A percentile compares a stretch with the other conserved stretches of the same genome.
phyloP scores from a whole-genome alignment of 2,888 invertebrate genomes.

The Dicycla oo region DNA sequence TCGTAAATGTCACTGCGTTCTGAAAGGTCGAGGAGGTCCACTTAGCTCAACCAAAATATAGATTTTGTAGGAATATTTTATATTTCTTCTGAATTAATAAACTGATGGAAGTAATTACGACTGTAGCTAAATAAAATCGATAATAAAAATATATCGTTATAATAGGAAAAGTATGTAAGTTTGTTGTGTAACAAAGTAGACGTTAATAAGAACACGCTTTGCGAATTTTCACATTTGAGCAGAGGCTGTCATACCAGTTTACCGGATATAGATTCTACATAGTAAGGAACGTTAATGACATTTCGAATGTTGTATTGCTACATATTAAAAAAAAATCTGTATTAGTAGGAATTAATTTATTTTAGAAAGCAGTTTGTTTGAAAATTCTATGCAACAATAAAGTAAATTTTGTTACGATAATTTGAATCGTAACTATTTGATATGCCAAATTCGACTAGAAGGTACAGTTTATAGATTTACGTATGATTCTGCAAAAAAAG shows the following conservation, averaged over 20 bases:
- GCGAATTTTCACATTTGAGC: too few species aligned
- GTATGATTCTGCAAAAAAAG: too few species aligned
- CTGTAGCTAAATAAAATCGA: background rate
- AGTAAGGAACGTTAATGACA: slow-evolving; percentile 31
- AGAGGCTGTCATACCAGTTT: too few species aligned
- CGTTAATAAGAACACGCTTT: background rate
- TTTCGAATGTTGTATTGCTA: slow-evolving; percentile 18
- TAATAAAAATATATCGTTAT: background rate
- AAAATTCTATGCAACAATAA: background rate
- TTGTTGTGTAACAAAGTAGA: background rate
- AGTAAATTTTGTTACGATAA: background rate
- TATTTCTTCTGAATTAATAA: background rate
- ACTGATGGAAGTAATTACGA: background rate
- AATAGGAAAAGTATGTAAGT: background rate
- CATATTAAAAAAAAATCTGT: background rate
- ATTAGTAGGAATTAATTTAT: background rate
- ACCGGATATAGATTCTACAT: slow-evolving; percentile 7
- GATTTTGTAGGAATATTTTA: background rate
- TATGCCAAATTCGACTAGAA: too few species aligned
- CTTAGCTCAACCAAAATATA: background rate
- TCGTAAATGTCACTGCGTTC: slow-evolving; percentile 39
- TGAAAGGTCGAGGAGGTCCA: slow-evolving; percentile 44
- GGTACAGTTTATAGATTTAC: too few species aligned
- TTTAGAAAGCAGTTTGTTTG: background rate
- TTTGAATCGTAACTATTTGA: too few species aligned